Percentiles rank a stretch among this genome's conserved stretches.
These are phyloP conservation scores for Pachliopta kotzebuea DNA, from an alignment of 2,888 invertebrate genomes.

Conservation along the genomic window DNA sequence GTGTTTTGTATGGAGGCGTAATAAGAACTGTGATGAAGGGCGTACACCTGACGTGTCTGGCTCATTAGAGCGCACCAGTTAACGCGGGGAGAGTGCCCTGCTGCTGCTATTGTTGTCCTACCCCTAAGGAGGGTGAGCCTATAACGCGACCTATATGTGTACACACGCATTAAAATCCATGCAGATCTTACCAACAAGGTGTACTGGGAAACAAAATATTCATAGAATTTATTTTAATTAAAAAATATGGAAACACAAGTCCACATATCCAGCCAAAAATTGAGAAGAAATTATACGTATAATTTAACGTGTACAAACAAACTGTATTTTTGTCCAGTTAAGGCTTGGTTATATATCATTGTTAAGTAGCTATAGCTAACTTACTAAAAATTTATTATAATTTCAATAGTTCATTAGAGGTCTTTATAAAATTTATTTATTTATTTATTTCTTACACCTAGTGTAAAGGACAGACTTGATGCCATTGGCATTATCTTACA, in stretches of 20 bases:
- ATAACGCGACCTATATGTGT: conserved; percentile 67
- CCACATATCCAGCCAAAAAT: neutral
- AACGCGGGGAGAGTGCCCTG: conserved; percentile 62
- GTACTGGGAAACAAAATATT: neutral
- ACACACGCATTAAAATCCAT: conserved; percentile 50
- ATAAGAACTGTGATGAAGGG: conserved; percentile 52
- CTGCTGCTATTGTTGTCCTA: conserved; percentile 69
- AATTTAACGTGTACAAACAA: no score
- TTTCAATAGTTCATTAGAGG: no score
- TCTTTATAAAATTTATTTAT: no score
- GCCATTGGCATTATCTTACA: no score
- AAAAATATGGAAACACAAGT: neutral
- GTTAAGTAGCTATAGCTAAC: no score
- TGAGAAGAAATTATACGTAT: neutral
- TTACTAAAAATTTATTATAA: no score
- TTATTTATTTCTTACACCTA: no score
- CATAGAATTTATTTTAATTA: neutral
- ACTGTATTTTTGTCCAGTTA: no score
- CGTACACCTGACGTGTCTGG: conserved; percentile 57
- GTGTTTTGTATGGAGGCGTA: conserved; percentile 51
- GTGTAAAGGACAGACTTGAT: no score
- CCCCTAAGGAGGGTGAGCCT: conserved; percentile 65
- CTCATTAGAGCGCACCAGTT: conserved; percentile 75
- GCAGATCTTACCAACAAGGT: conserved; percentile 20
- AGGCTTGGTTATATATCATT: no score